Evolutionary conservation across 2,888 invertebrate species (phyloP).

Genomic region (Acanthosoma haemorrhoidale): DNA sequence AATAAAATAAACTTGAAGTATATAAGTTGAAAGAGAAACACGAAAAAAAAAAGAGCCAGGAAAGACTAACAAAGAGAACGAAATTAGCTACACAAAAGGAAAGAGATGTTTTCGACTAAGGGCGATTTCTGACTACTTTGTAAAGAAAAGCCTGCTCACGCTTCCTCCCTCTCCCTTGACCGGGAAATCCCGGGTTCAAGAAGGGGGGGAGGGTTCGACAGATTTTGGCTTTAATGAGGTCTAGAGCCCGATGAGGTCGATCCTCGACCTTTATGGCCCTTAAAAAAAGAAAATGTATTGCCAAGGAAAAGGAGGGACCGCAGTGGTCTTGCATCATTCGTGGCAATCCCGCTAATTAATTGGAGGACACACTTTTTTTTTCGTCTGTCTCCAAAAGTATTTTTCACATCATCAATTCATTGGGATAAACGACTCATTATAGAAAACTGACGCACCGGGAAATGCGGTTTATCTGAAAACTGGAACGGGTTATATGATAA

Average conservation of each 20-base stretch:
- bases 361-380: neutral
- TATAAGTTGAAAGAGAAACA: constrained; percentile 8
- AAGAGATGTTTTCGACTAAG: constrained; percentile 2
- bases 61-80: neutral
- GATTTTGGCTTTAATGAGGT: constrained; percentile 7
- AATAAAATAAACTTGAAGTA: too few species aligned
- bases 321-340: too few species aligned
- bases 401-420: too few species aligned
- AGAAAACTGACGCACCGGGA: too few species aligned
- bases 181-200: neutral
- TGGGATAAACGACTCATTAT: too few species aligned
- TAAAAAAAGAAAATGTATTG: constrained; percentile 1
- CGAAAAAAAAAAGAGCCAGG: neutral
- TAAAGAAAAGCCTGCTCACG: neutral
- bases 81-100: constrained; percentile 2
- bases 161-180: neutral
- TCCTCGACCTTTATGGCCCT: neutral
- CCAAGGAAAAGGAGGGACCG: neutral
- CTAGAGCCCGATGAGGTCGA: constrained; percentile 8
- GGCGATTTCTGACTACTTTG: constrained; percentile 2
- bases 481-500: too few species aligned
- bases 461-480: too few species aligned
- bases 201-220: neutral
- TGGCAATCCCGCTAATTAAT: neutral
- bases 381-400: neutral